Evolutionary conservation across 2,888 invertebrate genomes (phyloP), one percentile per base, ranked within the genome.

Genomic region (Augiades crinisus): DNA sequence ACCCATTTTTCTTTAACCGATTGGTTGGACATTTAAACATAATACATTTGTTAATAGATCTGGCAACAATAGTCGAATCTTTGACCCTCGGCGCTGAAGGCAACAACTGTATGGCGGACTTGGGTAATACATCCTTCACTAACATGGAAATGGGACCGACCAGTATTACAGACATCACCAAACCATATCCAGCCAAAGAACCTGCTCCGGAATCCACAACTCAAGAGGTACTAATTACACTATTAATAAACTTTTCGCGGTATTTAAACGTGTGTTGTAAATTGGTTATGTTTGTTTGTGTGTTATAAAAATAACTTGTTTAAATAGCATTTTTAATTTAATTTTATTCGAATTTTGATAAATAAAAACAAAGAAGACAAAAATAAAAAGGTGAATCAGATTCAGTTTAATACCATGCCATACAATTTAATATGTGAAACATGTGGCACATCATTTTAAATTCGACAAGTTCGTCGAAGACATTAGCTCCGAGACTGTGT

Each of bases 41-140:
- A n/a, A n/a, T n/a, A n/a, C n/a, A n/a, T n/a, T 27, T 34, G 14
- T 40, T 53, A 49, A 47, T 83, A 86, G 96, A 96, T 89, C 88
- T 96, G 64, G 96, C 96, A 2, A 96, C 96, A 22, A 96, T 96
- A 67, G 96, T 96, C 7, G 96, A 96, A 81, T 95, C 94, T 57
- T 81, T 95, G 38, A 93, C 95, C 0, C 90, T 95, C 7, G 92
- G 92, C 22, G 93, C 93, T 19, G 92, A 91, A 61, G 90, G 89
- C 64, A 91, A 91, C 67, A 91, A 91, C 65, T 91, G 92, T 65
- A 90, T 91, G 67, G 73, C 90, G 0, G 82, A 91, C 53, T 67
- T 89, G 59, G 79, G 82, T 62, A 81, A 82, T 61, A 78, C 78
- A 5, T 86, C 83, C 5, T 84, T 82, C 54, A 87, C 84, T 0